Percentiles rank a stretch among this genome's conserved stretches.
phyloP scores from a whole-genome alignment of 2,113 vertebrate species.

The Rhynchopsitta pachyrhyncha region DNA sequence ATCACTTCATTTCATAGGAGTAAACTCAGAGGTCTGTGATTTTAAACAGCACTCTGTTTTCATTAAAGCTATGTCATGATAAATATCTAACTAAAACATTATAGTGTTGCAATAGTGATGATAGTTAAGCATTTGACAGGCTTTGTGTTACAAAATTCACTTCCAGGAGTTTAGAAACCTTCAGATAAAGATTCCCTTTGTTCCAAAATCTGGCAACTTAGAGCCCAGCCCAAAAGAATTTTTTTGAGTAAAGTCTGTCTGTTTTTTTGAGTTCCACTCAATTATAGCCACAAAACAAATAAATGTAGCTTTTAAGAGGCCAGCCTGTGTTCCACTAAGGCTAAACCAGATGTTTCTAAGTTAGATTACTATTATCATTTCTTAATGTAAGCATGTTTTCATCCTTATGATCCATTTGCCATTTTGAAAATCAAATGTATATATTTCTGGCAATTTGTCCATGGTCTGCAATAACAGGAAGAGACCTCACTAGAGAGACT shows the following conservation, averaged over 20 bases:
- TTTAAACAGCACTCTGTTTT: neutral
- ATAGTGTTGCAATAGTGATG: neutral
- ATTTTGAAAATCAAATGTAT: neutral
- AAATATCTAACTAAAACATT: neutral
- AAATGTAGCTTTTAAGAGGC: neutral
- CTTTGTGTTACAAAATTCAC: neutral
- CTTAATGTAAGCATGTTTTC: neutral
- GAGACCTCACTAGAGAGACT: neutral
- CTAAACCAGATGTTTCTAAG: neutral
- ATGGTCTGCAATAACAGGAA: neutral
- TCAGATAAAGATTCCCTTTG: neutral
- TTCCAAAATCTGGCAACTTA: neutral
- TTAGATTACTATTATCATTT: neutral
- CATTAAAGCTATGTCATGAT: neutral
- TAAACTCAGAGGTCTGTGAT: neutral
- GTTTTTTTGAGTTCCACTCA: neutral
- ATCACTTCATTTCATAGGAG: neutral
- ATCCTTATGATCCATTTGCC: neutral
- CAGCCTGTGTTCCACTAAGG: neutral
- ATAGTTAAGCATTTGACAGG: neutral
- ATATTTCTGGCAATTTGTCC: neutral
- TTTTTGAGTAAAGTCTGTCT: neutral
- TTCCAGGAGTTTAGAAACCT: conserved; percentile 1
- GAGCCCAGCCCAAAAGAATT: neutral
- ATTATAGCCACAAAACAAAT: neutral